Percentiles rank a stretch among this genome's conserved stretches.
Conservation (phyloP, 2,797 vertebrate genomes). For the Xenops minutus region DNA sequence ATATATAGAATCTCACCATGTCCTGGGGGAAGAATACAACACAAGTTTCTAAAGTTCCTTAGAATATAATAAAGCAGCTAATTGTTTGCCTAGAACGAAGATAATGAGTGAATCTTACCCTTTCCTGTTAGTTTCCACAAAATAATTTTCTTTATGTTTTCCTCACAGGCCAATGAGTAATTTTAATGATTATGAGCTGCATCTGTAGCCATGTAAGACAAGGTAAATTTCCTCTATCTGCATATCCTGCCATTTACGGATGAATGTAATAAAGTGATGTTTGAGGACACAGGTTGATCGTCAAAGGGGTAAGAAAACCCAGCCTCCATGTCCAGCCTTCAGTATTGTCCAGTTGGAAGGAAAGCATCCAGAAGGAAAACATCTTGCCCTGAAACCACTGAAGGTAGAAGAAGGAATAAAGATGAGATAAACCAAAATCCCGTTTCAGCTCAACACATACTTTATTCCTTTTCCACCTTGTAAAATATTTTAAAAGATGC, state of each 20-base stretch:
- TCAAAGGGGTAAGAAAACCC: neutral
- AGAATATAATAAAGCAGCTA: conserved; percentile 16
- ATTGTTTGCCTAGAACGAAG: conserved; percentile 38
- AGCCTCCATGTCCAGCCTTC: neutral
- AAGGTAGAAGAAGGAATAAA: neutral
- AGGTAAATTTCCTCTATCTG: neutral
- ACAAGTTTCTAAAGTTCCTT: neutral
- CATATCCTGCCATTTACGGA: neutral
- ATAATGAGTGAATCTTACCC: neutral
- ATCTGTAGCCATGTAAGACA: neutral
- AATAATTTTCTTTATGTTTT: conserved; percentile 22
- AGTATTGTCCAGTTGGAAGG: neutral
- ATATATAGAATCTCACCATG: neutral
- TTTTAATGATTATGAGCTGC: conserved; percentile 37
- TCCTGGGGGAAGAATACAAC: neutral
- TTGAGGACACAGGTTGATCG: neutral
- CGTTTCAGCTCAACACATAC: neutral
- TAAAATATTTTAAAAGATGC: neutral
- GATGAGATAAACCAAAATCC: neutral
- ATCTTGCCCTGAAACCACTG: neutral
- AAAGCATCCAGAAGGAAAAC: neutral
- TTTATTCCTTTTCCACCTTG: neutral
- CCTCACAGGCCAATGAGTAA: conserved; percentile 31
- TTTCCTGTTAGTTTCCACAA: conserved; percentile 5
- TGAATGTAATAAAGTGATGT: neutral